Evolutionary conservation across 2,797 vertebrate genomes (phyloP).

Genomic region (Manis crassicaudata): DNA sequence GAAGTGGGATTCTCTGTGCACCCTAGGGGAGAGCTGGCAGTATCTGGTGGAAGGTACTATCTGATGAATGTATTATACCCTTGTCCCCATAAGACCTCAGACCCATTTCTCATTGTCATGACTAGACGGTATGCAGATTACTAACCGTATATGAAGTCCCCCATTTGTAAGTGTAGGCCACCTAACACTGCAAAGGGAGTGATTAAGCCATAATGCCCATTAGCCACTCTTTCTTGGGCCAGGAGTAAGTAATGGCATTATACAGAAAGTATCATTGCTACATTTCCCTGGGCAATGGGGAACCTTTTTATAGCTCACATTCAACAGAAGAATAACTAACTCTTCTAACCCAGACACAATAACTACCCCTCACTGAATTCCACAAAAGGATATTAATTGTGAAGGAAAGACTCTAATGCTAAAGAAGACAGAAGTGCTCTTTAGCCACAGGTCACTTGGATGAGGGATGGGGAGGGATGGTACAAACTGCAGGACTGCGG

Average conservation of each 20-base stretch:
- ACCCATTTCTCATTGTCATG: not conserved
- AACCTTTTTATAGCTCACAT: not conserved
- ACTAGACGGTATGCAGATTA: not conserved
- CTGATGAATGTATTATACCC: too few species aligned
- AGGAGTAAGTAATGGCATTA: too few species aligned
- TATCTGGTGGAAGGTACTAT: not conserved
- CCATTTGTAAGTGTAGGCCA: not conserved
- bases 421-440: not conserved
- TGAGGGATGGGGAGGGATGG: too few species aligned
- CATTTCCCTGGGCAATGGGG: not conserved
- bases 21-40: not conserved
- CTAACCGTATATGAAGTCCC: not conserved
- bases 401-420: not conserved
- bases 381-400: not conserved
- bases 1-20: not conserved
- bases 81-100: not conserved
- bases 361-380: not conserved
- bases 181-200: not conserved
- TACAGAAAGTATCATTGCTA: too few species aligned
- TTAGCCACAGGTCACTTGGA: not conserved
- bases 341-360: not conserved
- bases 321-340: not conserved
- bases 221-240: not conserved
- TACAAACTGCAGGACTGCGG: not conserved
- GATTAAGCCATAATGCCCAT: not conserved